Conservation (phyloP, 2,888 invertebrate species). For the Rhagonycha lutea region DNA sequence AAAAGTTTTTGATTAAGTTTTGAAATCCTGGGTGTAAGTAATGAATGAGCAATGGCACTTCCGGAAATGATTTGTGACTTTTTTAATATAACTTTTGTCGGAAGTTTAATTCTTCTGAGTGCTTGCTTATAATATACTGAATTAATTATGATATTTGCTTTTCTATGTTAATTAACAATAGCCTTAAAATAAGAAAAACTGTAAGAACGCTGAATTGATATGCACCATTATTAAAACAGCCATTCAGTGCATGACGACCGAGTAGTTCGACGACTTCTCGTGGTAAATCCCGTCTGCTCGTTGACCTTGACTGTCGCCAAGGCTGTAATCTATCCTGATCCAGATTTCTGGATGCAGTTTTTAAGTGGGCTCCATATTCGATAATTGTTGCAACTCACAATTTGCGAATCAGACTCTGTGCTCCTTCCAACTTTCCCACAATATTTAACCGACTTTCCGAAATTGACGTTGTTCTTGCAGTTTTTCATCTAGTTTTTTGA, state of each 20-base stretch:
- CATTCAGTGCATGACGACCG: constrained; percentile 34
- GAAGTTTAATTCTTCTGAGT: constrained; percentile 8
- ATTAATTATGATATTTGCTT: constrained; percentile 17
- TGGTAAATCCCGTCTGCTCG: constrained; percentile 32
- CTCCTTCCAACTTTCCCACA: neutral
- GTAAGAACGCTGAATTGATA: constrained; percentile 21
- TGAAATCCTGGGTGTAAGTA: neutral
- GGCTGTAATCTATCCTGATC: constrained; percentile 31
- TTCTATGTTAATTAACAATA: constrained; percentile 18
- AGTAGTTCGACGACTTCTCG: constrained; percentile 31
- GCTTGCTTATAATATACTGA: neutral
- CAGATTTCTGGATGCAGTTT: constrained; percentile 19
- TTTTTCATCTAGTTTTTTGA: neutral
- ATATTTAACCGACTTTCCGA: neutral
- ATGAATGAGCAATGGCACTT: neutral
- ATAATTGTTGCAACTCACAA: neutral
- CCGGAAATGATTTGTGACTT: constrained; percentile 3
- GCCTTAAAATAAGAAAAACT: constrained; percentile 12
- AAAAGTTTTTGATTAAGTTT: neutral
- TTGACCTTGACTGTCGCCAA: constrained; percentile 35
- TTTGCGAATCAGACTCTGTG: neutral
- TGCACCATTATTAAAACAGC: constrained; percentile 29
- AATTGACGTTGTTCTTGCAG: neutral
- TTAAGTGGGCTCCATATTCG: neutral
- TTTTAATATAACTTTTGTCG: constrained; percentile 5